phyloP scores from a whole-genome alignment of 2,797 vertebrate species.

The Platyrinchus mystaceus region DNA sequence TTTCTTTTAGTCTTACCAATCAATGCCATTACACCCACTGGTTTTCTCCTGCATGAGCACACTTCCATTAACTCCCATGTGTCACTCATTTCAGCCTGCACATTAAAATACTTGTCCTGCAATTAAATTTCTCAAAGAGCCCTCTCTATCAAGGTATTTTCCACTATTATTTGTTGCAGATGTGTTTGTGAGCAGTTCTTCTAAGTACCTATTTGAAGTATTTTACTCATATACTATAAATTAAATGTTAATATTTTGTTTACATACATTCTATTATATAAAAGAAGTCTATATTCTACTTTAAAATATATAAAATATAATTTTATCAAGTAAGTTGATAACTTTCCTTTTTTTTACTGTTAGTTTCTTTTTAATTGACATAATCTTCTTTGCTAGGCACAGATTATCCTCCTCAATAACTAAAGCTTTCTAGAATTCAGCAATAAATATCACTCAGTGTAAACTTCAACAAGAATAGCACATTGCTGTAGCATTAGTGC shows the following conservation, averaged over 20 bases:
- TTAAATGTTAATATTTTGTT: background rate
- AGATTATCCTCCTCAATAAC: background rate
- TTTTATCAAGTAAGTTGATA: background rate
- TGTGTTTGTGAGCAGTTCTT: background rate
- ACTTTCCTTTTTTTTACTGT: background rate
- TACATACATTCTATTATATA: background rate
- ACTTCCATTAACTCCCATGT: background rate
- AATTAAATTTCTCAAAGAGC: background rate
- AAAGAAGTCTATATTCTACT: background rate
- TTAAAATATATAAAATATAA: background rate
- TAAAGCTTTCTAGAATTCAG: background rate
- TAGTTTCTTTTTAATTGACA: background rate
- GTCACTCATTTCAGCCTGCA: conserved; percentile 3
- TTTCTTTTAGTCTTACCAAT: background rate
- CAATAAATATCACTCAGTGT: background rate
- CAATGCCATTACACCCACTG: conserved; percentile 4
- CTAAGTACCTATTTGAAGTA: background rate
- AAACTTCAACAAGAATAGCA: background rate
- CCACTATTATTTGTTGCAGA: background rate
- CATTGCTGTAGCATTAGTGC: background rate
- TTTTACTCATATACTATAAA: background rate
- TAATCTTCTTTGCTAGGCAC: background rate
- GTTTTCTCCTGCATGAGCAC: background rate
- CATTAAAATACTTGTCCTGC: background rate
- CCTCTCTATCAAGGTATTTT: background rate